A percentile compares a stretch with the other conserved stretches of the same genome.
These are phyloP conservation scores for Pelvicachromis taeniatus DNA, from an alignment of 2,113 vertebrate species.

Conservation along the genomic window DNA sequence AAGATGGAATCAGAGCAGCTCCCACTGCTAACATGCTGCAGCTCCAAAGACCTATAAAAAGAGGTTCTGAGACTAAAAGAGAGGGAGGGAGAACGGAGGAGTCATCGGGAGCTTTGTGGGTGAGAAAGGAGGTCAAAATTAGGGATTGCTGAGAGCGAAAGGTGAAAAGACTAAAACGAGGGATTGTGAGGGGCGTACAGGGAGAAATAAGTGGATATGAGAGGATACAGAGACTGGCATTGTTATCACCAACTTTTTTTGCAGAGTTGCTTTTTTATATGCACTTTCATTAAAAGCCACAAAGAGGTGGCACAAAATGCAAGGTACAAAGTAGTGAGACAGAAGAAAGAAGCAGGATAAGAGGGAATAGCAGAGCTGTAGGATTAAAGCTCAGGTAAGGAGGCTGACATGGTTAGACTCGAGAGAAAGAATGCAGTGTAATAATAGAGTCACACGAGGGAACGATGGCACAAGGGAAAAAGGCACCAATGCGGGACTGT, in stretches of 20 bases:
- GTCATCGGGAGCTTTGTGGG: neutral
- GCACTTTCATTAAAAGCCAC: neutral
- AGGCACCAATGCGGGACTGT: neutral
- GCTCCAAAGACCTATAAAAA: slow-evolving; percentile 2
- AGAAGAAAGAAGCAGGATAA: neutral
- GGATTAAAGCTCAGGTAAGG: slow-evolving; percentile 14
- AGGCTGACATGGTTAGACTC: neutral
- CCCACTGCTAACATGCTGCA: slow-evolving; percentile 34
- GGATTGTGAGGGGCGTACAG: neutral
- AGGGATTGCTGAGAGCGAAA: neutral
- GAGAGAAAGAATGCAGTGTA: neutral
- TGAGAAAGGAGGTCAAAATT: slow-evolving; percentile 10
- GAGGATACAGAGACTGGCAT: neutral
- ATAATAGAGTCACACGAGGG: slow-evolving; percentile 20
- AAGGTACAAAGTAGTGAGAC: neutral
- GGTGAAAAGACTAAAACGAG: neutral
- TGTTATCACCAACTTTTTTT: neutral
- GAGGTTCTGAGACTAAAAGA: neutral
- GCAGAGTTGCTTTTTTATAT: neutral
- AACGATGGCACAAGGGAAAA: neutral
- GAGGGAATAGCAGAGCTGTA: neutral
- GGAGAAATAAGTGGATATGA: neutral
- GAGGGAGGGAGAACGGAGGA: neutral
- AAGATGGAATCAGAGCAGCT: slow-evolving; percentile 64
- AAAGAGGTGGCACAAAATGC: neutral